Evolutionary conservation across 2,888 invertebrate genomes (phyloP).

Genomic region (Tholera decimalis): DNA sequence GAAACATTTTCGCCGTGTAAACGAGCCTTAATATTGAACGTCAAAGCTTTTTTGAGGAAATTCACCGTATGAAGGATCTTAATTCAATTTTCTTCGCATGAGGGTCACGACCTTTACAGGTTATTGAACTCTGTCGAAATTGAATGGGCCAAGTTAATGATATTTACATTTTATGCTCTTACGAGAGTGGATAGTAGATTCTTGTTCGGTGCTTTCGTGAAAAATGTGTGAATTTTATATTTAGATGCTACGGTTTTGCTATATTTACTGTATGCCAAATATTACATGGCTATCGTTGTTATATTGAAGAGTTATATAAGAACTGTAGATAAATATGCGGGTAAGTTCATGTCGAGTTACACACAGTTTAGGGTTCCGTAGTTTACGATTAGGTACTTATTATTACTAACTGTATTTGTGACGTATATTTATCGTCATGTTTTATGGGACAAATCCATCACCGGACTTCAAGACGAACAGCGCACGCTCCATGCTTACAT

Average conservation of each 20-base stretch:
- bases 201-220: neutral
- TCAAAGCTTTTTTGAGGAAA: constrained; percentile 24
- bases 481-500: no score
- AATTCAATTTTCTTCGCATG: constrained; percentile 36
- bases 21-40: constrained; percentile 14
- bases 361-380: no score
- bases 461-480: no score
- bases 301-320: no score
- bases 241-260: no score
- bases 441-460: no score
- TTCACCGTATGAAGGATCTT: constrained; percentile 10
- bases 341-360: no score
- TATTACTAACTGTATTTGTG: no score
- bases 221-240: neutral
- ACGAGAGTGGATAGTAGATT: neutral
- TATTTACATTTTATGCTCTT: constrained; percentile 23
- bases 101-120: constrained; percentile 38
- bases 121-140: constrained; percentile 37
- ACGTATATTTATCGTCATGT: no score
- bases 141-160: constrained; percentile 10
- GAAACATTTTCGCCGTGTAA: neutral
- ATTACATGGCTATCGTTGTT: neutral
- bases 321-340: no score
- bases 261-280: neutral
- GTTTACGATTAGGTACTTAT: no score